Percentiles rank a stretch among this genome's conserved stretches.
Evolutionary conservation across 2,888 invertebrate genomes (phyloP).

Genomic region (Drosophila setosimentum): DNA sequence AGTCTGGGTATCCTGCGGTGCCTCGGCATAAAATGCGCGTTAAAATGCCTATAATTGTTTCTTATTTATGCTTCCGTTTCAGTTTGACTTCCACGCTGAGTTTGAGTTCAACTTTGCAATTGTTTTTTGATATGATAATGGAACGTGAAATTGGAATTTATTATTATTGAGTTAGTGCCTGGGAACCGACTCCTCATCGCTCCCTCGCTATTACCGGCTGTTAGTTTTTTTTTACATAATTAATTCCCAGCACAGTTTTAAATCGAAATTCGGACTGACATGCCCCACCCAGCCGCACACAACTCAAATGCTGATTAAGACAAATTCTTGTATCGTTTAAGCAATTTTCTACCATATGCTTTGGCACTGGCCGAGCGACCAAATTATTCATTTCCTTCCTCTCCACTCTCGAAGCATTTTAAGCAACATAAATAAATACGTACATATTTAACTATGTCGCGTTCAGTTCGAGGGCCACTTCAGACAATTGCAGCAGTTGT

Average conservation of each 20-base stretch:
- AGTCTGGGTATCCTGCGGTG: slow-evolving; percentile 46
- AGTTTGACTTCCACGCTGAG: slow-evolving; percentile 10
- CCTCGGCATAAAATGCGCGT: slow-evolving; percentile 65
- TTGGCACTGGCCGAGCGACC: slow-evolving; percentile 11
- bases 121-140: slow-evolving; percentile 54
- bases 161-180: slow-evolving; percentile 16
- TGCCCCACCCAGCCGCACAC: slow-evolving; percentile 13
- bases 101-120: slow-evolving; percentile 28
- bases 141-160: slow-evolving; percentile 48
- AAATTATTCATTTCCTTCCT: slow-evolving; percentile 75
- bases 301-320: slow-evolving; percentile 66
- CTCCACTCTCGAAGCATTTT: slow-evolving; percentile 40
- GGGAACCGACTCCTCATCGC: neutral
- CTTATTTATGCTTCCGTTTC: slow-evolving; percentile 74
- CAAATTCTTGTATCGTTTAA: slow-evolving; percentile 59
- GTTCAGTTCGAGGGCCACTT: slow-evolving; percentile 46
- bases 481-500: slow-evolving; percentile 65
- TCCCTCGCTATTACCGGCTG: slow-evolving; percentile 1
- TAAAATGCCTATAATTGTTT: slow-evolving; percentile 77
- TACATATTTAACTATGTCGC: slow-evolving; percentile 46
- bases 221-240: slow-evolving; percentile 2
- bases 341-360: slow-evolving; percentile 23
- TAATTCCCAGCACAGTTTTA: slow-evolving; percentile 33
- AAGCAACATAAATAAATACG: slow-evolving; percentile 36
- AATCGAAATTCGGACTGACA: slow-evolving; percentile 10